phyloP scores from a whole-genome alignment of 2,888 invertebrate genomes.

The Cremastinae sp. region DNA sequence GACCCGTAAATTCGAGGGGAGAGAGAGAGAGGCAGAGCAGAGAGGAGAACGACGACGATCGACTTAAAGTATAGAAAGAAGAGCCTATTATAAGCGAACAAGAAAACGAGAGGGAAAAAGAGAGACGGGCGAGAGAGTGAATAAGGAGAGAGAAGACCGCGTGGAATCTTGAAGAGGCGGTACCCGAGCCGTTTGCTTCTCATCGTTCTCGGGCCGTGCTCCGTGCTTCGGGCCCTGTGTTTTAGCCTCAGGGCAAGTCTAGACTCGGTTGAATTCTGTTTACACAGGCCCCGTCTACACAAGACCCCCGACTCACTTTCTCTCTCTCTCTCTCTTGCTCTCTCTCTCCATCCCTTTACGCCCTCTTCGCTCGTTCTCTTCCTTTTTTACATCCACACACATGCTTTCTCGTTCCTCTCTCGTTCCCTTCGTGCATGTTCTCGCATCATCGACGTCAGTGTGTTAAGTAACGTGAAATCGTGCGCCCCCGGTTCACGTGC shows the following conservation, averaged over 20 bases:
- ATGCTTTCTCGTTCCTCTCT: constrained; percentile 1
- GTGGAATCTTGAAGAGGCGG: constrained; percentile 64
- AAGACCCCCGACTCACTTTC: constrained; percentile 50
- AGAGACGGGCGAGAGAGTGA: neutral
- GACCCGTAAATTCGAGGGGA: constrained; percentile 60
- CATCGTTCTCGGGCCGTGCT: constrained; percentile 45
- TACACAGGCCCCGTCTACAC: constrained; percentile 62
- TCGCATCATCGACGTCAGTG: constrained; percentile 3
- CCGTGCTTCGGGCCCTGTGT: constrained; percentile 57
- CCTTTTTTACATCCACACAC: constrained; percentile 13
- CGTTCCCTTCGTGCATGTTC: constrained; percentile 9
- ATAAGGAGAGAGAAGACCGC: constrained; percentile 27
- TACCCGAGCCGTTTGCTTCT: constrained; percentile 56
- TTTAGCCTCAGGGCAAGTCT: constrained; percentile 63
- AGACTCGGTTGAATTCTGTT: constrained; percentile 63
- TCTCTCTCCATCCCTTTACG: constrained; percentile 21
- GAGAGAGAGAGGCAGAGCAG: constrained; percentile 46
- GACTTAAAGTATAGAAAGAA: constrained; percentile 52
- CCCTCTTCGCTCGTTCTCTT: constrained; percentile 40
- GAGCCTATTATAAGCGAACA: constrained; percentile 48
- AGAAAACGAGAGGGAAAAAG: constrained; percentile 11
- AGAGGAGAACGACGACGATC: constrained; percentile 49
- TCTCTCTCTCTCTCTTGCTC: constrained; percentile 41
- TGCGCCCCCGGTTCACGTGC: constrained; percentile 41
- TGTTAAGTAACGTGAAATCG: constrained; percentile 47